These are phyloP conservation scores for Axinella damicornis DNA, from an alignment of 37 sponge, comb jelly and placozoan species.

Conservation along the genomic window DNA sequence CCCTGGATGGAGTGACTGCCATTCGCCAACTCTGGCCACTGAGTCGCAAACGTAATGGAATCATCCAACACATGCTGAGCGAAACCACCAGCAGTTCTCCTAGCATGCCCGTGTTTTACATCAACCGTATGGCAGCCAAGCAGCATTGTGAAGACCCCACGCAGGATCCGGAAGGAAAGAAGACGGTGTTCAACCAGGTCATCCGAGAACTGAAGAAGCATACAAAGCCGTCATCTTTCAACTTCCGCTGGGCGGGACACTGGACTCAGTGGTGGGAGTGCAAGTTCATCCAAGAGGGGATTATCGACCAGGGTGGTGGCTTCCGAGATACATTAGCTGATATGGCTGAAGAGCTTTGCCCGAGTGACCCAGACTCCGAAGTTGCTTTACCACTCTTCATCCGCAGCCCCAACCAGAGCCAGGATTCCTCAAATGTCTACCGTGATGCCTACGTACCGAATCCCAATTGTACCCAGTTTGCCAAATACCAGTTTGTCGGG, in stretches of 20 bases:
- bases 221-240: conserved; percentile 60
- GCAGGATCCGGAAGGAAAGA: conserved; percentile 71
- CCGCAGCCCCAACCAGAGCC: conserved; percentile 91
- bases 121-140: conserved; percentile 82
- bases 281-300: conserved; percentile 87
- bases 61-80: conserved; percentile 67
- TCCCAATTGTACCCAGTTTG: conserved; percentile 72
- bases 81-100: conserved; percentile 49
- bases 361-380: conserved; percentile 51
- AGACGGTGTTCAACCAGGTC: conserved; percentile 80
- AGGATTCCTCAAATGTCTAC: conserved; percentile 88
- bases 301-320: conserved; percentile 96
- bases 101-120: conserved; percentile 60
- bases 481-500: conserved; percentile 77
- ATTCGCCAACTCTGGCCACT: conserved; percentile 87
- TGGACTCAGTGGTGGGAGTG: conserved; percentile 96
- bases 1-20: conserved; percentile 17
- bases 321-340: conserved; percentile 91
- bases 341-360: conserved; percentile 93
- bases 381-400: conserved; percentile 87
- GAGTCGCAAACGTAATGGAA: conserved; percentile 46
- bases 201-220: conserved; percentile 68
- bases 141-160: conserved; percentile 79
- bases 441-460: conserved; percentile 90
- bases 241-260: conserved; percentile 81